Base-by-base conservation (phyloP, 2,113 vertebrate genomes). In the Abramis brama region DNA sequence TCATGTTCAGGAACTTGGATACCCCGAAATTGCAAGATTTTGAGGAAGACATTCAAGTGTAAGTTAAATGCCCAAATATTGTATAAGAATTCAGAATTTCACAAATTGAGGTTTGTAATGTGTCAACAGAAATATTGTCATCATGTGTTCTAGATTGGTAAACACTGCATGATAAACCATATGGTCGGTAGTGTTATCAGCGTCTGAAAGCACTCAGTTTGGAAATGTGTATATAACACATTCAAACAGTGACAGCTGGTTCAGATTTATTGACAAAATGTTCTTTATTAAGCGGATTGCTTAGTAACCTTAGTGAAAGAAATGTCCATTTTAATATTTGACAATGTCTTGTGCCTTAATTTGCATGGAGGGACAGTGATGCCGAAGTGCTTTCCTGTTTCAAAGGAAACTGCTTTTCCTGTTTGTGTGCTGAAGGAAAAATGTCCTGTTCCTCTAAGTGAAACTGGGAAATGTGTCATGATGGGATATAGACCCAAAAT, bases 121-220 rank as follows among this genome's bases (percentile, higher is more conserved):
- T 25, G 21, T 80, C 33, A 62, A 27, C 78, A 19, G 23, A 25
- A 64, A 45, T 62, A 25, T 9, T 43, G 36, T 52, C 79, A 68
- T 23, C 11, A 9, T 2, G 43, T 64, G 59, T 45, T 45, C 78
- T 64, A 43, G 5, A 60, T 60, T 43, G 7, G 59, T 60, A 79
- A 79, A 79, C 55, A 64, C 36, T 25, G 62, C 52, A 86, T 88
- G 79, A 27, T 79, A 82, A 66, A 87, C 33, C 62, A 82, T 86
- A 80, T 64, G 19, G n/a, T 84, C 23, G 50, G 47, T 77, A 80
- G 59, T 27, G 59, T 80, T 27, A 43, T 43, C 55, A 60, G 77
- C 3, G 5, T 36, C 71, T 75, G 27, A 57, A 21, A 17, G 55
- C 55, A 36, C 23, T 43, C 23, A 12, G 43, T n/a, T 79, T 12